A percentile compares a stretch with the other conserved stretches of the same genome.
phyloP scores from a whole-genome alignment of 2,888 invertebrate genomes.

The Smittia sp. region DNA sequence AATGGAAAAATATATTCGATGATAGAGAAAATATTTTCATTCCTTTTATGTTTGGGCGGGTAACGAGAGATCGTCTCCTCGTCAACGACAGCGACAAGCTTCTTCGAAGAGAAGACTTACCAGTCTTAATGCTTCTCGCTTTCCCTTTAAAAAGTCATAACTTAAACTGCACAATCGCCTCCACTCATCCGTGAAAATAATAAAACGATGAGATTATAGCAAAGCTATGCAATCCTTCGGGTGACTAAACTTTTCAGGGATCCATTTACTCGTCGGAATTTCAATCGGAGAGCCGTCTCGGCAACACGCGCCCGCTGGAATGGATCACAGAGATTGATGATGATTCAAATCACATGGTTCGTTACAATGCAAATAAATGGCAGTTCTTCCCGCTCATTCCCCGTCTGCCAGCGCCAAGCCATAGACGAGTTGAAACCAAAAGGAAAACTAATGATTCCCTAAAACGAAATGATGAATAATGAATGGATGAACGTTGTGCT shows the following conservation, averaged over 20 bases:
- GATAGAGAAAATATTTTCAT: not conserved
- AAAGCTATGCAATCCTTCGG: not conserved
- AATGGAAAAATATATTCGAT: too few relatives aligned
- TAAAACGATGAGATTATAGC: not conserved
- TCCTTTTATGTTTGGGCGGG: not conserved
- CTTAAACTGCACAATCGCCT: not conserved
- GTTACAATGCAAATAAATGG: conserved; percentile 39
- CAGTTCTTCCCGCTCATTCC: not conserved
- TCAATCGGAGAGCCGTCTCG: not conserved
- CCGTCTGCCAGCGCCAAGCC: not conserved
- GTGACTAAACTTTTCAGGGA: not conserved
- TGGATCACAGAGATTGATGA: conserved; percentile 12
- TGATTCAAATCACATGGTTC: conserved; percentile 31
- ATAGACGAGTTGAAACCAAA: not conserved
- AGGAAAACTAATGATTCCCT: conserved; percentile 19
- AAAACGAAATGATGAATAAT: conserved; percentile 25
- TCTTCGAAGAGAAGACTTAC: not conserved
- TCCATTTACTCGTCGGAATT: not conserved
- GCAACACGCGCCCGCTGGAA: not conserved
- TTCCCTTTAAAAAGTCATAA: conserved; percentile 13
- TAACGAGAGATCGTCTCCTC: not conserved
- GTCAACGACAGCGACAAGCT: not conserved
- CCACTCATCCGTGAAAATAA: not conserved
- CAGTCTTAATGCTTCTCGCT: not conserved
- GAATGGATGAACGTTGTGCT: conserved; percentile 1